Percentiles rank a stretch among this genome's conserved stretches.
These are phyloP conservation scores for Aphrocallistes beatrix DNA, from an alignment of 37 sponge, comb jelly and placozoan species.

Conservation along the genomic window DNA sequence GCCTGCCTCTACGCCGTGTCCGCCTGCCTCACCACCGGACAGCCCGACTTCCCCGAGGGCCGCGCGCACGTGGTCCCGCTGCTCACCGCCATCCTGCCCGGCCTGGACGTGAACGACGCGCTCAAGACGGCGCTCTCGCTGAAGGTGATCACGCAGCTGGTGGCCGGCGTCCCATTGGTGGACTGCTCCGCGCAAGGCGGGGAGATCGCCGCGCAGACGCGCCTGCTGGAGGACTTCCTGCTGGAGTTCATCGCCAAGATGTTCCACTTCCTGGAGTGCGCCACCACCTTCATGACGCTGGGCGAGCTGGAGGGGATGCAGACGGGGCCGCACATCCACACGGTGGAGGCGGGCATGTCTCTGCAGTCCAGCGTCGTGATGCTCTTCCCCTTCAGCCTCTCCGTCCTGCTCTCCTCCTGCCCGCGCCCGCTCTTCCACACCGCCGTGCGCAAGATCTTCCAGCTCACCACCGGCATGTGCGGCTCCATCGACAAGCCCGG, in stretches of 20 bases:
- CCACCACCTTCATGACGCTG: background rate
- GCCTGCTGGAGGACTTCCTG: conserved; percentile 73
- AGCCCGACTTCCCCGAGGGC: conserved; percentile 49
- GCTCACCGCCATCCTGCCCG: conserved; percentile 58
- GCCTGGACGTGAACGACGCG: conserved; percentile 83
- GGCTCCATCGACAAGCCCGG: conserved; percentile 5
- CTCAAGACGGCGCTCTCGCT: conserved; percentile 50
- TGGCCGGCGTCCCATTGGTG: conserved; percentile 57
- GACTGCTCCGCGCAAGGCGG: conserved; percentile 59
- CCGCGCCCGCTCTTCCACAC: background rate
- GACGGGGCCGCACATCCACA: background rate
- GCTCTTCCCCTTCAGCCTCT: background rate
- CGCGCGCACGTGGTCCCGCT: conserved; percentile 58
- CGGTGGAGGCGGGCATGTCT: background rate
- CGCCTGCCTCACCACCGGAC: conserved; percentile 4
- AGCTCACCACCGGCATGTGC: background rate
- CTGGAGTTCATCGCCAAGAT: conserved; percentile 60
- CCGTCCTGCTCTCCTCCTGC: background rate
- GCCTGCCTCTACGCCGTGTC: conserved; percentile 52
- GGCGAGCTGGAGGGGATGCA: conserved; percentile 16
- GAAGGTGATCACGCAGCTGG: conserved; percentile 36
- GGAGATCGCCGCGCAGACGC: conserved; percentile 51
- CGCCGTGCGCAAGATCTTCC: background rate
- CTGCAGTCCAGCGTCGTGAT: background rate
- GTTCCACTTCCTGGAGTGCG: conserved; percentile 13